A percentile compares a stretch with the other conserved stretches of the same genome.
phyloP scores from a whole-genome alignment of 2,797 vertebrate species.

The Orientallactaga sibirica region DNA sequence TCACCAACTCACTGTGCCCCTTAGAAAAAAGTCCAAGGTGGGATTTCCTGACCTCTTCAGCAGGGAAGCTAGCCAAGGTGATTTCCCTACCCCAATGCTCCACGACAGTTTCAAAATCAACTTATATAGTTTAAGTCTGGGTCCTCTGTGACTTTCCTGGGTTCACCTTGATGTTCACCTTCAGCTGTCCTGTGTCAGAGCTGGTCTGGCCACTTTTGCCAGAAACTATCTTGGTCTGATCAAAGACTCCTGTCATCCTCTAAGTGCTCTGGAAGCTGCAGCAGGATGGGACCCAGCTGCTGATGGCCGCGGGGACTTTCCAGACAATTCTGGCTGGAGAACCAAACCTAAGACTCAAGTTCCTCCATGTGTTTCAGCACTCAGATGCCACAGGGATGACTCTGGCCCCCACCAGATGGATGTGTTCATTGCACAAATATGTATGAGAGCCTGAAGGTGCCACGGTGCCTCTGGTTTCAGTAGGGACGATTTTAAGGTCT shows the following conservation, averaged over 20 bases:
- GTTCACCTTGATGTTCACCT: background rate
- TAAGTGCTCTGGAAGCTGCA: background rate
- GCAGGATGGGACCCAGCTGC: background rate
- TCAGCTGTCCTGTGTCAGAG: background rate
- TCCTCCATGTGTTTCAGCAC: background rate
- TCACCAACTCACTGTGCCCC: background rate
- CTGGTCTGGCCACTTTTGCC: background rate
- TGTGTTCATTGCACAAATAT: background rate
- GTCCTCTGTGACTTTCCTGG: background rate
- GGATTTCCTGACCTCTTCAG: background rate
- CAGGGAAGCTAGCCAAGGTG: background rate
- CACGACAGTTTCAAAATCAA: background rate
- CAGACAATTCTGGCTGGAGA: conserved; percentile 28
- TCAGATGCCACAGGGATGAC: background rate
- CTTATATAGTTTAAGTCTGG: background rate
- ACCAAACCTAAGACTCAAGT: background rate
- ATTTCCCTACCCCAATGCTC: background rate
- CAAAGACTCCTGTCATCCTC: background rate
- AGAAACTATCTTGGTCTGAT: background rate
- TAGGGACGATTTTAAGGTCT: background rate
- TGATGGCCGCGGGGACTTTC: background rate
- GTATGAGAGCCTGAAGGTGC: background rate
- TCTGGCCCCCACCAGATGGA: background rate
- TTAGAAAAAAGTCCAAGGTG: background rate
- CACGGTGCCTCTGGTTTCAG: background rate